Evolutionary conservation across 1,140 invertebrate species (phyloP), one percentile per base, ranked within the genome.

Genomic region (Drosophila orosa): DNA sequence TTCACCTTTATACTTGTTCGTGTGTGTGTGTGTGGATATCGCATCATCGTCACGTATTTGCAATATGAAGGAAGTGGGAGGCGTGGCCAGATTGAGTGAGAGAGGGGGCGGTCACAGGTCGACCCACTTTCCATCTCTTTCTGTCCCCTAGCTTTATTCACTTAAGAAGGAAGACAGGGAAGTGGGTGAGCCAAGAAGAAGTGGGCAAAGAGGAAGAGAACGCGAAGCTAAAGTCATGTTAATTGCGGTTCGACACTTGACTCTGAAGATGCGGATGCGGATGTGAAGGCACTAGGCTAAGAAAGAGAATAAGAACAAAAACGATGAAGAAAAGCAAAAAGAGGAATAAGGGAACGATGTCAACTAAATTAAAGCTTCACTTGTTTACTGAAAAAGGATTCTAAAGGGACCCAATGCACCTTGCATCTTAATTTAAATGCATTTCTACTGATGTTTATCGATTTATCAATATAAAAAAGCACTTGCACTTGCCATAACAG

Each of bases 241-340:
- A 83, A 83, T 83, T 83, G 80, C 75, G 50, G 50, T 82, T 83
- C 80, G 80, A 82, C 80, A 82, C 61, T 62, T 71, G 80, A 78
- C 80, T 76, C 61, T 67, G 55, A 68, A 77, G 74, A 75, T 56
- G 74, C 73, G 74, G 55, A 77, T 56, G 73, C 59, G 73, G 52
- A 74, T 74, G 52, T 37, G 10, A 25, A 37, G 31, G 35, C 22
- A 60, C 58, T 71, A 27, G 65, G 42, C 45, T 48, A 71, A 31
- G 33, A 40, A 25, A 40, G 19, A 17, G 8, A 57, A 13, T 6
- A 17, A 39, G n/a, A 25, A n/a, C 13, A 25, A n/a, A n/a, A 3
- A 50, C 10, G 9, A 24, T n/a, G 15, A 47, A 25, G 17, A 31
- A 15, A 15, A 60, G 19, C 12, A 15, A 24, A 50, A 63, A 24